Percentiles rank a stretch among this genome's conserved stretches.
These are phyloP conservation scores for Larimichthys polyactis DNA, from an alignment of 2,113 vertebrate species.

Conservation along the genomic window DNA sequence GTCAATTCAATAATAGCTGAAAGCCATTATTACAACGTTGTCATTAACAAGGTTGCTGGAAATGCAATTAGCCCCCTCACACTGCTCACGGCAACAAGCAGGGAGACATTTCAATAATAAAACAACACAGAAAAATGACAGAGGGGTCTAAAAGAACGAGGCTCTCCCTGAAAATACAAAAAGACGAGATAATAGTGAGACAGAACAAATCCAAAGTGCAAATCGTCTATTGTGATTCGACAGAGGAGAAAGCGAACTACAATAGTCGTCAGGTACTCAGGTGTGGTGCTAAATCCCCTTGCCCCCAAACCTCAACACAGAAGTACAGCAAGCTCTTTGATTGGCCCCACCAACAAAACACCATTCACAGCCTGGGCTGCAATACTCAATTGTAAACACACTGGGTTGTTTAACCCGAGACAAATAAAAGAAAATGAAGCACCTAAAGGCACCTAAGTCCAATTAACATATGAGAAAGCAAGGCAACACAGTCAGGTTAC, in stretches of 20 bases:
- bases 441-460: neutral
- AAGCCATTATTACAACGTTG: slow-evolving; percentile 74
- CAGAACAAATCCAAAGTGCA: slow-evolving; percentile 2
- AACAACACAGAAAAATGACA: slow-evolving; percentile 27
- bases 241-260: neutral
- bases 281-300: slow-evolving; percentile 18
- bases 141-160: slow-evolving; percentile 6
- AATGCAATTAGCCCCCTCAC: slow-evolving; percentile 79
- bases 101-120: slow-evolving; percentile 52
- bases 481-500: neutral
- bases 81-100: slow-evolving; percentile 65
- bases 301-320: neutral
- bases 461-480: neutral
- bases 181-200: slow-evolving; percentile 22
- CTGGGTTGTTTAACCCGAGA: neutral
- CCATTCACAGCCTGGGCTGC: neutral
- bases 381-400: slow-evolving; percentile 13
- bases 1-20: slow-evolving; percentile 65
- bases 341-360: slow-evolving; percentile 22
- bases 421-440: neutral
- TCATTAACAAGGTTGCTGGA: slow-evolving; percentile 75
- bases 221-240: neutral
- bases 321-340: slow-evolving; percentile 23
- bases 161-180: slow-evolving; percentile 18
- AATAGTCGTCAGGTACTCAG: neutral